Base-by-base conservation (phyloP, 2,113 vertebrate genomes). In the Salminus brasiliensis region DNA sequence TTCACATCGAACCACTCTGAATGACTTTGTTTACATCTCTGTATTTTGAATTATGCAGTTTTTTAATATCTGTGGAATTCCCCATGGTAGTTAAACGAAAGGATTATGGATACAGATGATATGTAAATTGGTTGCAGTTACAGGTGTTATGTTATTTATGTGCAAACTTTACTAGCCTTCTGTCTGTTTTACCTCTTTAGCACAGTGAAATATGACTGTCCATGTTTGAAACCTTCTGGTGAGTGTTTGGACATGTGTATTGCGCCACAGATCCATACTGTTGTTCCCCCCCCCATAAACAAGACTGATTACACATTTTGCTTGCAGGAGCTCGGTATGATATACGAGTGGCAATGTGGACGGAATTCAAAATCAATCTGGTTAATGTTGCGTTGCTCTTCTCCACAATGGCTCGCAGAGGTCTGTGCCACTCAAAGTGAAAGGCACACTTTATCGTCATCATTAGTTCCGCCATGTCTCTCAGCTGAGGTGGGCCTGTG, bases 341-440 rank as follows among this genome's bases (percentile, higher is more conserved):
- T 93, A 85, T 90, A 91, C 70, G 21, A 79, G 69, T 59, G 39
- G 79, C 75, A 76, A 80, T 75, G 80, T 88, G 83, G 81, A 83
- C 68, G 60, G 89, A 91, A 89, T 91, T 88, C 79, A 82, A 89
- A 92, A 91, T 92, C 85, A 90, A 88, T 92, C 88, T 88, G 88
- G 81, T 90, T 92, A 90, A 92, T 91, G 89, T 92, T 91, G 87
- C 86, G 83, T 88, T 83, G 30, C 69, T 68, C 72, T n/a, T 67
- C 79, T 68, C 67, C 41, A 74, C 47, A 59, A 29, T 72, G 53
- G 18, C 69, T 71, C 25, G 29, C 59, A 68, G 55, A 81, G 78
- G 68, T 78, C 66, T 0, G 30, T 84, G 85, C 76, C 87, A 76
- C 87, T 87, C 80, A 83, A 79, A 85, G 71, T 67, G 71, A 86